phyloP scores from a whole-genome alignment of 37 sponge, comb jelly and placozoan genomes.

The Agelas oroides region DNA sequence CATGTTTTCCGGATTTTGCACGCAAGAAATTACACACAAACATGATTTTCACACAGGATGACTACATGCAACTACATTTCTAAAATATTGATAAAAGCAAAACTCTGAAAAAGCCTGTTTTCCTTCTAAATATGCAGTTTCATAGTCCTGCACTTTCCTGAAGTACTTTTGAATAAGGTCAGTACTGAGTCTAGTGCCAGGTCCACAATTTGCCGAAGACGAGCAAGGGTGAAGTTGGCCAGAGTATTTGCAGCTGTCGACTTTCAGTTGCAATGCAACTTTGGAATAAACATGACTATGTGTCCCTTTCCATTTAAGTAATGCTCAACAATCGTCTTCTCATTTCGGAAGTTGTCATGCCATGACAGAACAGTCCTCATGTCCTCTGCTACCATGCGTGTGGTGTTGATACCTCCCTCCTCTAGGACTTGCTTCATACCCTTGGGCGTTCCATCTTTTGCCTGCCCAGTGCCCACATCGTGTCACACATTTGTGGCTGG shows the following conservation, averaged over 20 bases:
- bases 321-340: conserved; percentile 1
- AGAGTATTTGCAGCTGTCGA: background rate
- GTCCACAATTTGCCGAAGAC: background rate
- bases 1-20: too few species aligned
- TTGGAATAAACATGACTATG: background rate
- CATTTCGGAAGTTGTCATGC: background rate
- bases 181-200: conserved; percentile 16
- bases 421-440: background rate
- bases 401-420: conserved; percentile 1
- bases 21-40: too few species aligned
- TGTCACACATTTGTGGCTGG: conserved; percentile 11
- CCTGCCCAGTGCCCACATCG: conserved; percentile 1
- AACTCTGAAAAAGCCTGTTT: background rate
- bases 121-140: conserved; percentile 31
- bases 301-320: conserved; percentile 1
- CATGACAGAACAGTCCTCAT: conserved; percentile 3
- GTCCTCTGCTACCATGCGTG: background rate
- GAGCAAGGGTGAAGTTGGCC: conserved; percentile 23
- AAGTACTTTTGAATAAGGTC: conserved; percentile 35
- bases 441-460: background rate
- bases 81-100: too few species aligned
- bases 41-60: too few species aligned
- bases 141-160: conserved; percentile 23
- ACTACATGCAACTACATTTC: too few species aligned
- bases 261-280: conserved; percentile 5